Evolutionary conservation across 2,113 vertebrate species (phyloP), one percentile per base, ranked within the genome.

Genomic region (Rhagologus leucostigma): DNA sequence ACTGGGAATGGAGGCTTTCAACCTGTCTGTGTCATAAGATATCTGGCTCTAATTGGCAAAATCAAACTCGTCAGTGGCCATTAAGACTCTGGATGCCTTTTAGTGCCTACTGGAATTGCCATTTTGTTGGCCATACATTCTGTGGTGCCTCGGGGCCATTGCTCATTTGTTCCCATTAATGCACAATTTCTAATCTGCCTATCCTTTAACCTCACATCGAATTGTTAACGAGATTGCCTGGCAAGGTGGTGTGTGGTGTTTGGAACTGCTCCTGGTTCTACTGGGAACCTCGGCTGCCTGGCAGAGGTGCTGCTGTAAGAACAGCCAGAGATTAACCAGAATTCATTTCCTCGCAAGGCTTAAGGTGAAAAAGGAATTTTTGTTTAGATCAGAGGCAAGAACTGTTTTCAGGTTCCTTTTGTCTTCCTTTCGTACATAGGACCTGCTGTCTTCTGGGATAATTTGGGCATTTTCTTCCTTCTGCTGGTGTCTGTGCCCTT

Each of bases 71-170:
- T 80, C 77, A 65, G 42, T 73, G n/a, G 44, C 70, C 19, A 14
- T 91, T 89, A 85, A 44, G 64, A 4, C 18, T 79, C 46, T 74
- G 50, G 59, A 21, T 84, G 37, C 23, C 14, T 75, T 69, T 91
- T 33, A 75, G 41, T 68, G 41, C 57, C 39, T 84, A 8, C 29
- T 87, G 87, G 55, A 50, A 55, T 78, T 87, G 60, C 73, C 39
- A 12, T 84, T 91, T 86, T 84, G 35, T 46, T 74, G 64, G 46
- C 76, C 16, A 3, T 41, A 2, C 21, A 49, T 74, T 73, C 57
- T 37, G 30, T 59, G 73, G 41, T 46, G 29, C 37, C 84, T 89
- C 0, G 1, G 63, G 68, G 46, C 55, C 0, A 0, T 37, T 56
- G 39, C 57, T 81, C 41, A 29, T 84, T 95, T 84, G 64, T 56